These are phyloP conservation scores for Rhopalosiphum nymphaeae DNA, from an alignment of 2,888 invertebrate species.

Conservation along the genomic window DNA sequence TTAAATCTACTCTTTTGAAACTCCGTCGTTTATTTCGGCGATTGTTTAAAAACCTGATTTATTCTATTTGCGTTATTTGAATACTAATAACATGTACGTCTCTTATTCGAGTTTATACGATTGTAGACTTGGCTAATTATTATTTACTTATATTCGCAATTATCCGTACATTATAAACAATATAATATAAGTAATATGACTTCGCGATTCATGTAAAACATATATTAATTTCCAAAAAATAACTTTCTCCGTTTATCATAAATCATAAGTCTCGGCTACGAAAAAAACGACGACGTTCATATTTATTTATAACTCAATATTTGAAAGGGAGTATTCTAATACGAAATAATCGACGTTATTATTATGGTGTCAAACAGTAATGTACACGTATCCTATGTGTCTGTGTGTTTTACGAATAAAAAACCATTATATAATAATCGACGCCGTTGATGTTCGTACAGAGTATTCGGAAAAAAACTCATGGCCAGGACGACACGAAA, in stretches of 20 bases:
- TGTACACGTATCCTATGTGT: not conserved
- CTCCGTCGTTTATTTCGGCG: not conserved
- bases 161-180: conserved; percentile 1
- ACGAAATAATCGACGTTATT: conserved; percentile 8
- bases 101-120: not conserved
- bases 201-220: not conserved
- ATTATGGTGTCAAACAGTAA: not conserved
- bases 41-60: conserved; percentile 24
- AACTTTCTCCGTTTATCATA: conserved; percentile 39
- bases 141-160: conserved; percentile 24
- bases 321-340: not conserved
- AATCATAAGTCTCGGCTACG: not conserved
- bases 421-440: not conserved
- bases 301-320: conserved; percentile 23
- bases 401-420: not conserved
- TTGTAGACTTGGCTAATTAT: not conserved
- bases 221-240: conserved; percentile 27
- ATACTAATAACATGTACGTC: conserved; percentile 3
- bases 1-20: not conserved
- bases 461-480: not conserved
- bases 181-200: not conserved
- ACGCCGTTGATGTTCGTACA: not conserved
- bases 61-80: conserved; percentile 7
- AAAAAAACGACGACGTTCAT: not conserved
- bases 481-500: not conserved